phyloP scores from a whole-genome alignment of 2,888 invertebrate genomes.

The Tetropium fuscum region DNA sequence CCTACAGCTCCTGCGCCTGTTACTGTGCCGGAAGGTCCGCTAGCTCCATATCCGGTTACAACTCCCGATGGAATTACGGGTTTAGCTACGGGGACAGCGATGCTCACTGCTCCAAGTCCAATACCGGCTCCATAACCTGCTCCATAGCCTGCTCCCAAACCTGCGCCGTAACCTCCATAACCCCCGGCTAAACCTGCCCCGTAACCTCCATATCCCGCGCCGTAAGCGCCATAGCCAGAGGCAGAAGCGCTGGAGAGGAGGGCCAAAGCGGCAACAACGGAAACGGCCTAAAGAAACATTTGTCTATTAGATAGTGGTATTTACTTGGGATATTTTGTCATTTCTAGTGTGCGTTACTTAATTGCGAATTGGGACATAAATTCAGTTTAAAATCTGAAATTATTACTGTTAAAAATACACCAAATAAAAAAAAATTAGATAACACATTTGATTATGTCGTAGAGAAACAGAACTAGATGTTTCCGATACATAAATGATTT shows the following conservation, averaged over 20 bases:
- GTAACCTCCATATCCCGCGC: background rate
- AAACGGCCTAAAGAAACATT: background rate
- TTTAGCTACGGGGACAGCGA: background rate
- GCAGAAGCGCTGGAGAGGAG: constrained; percentile 4
- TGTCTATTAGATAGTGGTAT: no score
- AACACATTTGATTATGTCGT: no score
- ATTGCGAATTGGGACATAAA: no score
- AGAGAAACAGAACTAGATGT: no score
- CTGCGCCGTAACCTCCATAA: no score
- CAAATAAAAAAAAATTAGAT: no score
- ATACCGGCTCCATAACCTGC: background rate
- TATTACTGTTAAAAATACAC: no score
- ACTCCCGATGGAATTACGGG: constrained; percentile 34
- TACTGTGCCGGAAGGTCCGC: constrained; percentile 29
- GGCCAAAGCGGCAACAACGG: constrained; percentile 5
- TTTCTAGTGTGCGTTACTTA: no score
- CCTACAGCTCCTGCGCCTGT: constrained; percentile 18
- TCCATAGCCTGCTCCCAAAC: background rate
- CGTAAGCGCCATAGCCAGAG: background rate
- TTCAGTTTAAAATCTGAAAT: no score
- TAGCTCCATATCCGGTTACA: constrained; percentile 39
- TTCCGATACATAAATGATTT: no score
- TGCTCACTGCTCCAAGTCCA: background rate
- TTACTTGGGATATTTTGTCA: no score
- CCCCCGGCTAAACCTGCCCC: no score